Percentiles rank a stretch among this genome's conserved stretches.
Conservation (phyloP, 2,888 invertebrate species). For the Rhagonycha lutea region DNA sequence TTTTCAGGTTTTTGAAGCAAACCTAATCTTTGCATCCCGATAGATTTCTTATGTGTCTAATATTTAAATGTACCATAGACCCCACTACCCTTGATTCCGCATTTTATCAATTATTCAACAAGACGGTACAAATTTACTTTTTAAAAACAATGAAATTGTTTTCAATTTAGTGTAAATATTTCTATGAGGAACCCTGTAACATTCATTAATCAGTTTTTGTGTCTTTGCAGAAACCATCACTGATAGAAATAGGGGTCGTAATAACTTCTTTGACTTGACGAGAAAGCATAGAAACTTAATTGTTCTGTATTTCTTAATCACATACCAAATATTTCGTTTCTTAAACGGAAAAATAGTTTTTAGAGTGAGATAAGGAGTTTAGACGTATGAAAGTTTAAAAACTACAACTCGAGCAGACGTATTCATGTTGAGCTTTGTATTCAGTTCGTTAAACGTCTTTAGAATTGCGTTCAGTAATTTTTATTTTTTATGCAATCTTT, state of each 20-base stretch:
- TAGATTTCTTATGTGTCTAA: too few relatives aligned
- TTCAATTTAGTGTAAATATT: too few relatives aligned
- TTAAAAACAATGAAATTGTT: too few relatives aligned
- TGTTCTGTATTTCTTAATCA: background rate
- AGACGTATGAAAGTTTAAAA: conserved; percentile 7
- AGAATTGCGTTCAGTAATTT: conserved; percentile 24
- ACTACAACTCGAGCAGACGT: conserved; percentile 8
- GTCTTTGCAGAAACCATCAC: background rate
- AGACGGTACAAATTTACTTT: too few relatives aligned
- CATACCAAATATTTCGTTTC: background rate
- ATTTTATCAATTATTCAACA: too few relatives aligned
- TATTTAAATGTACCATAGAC: background rate
- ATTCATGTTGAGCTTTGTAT: conserved; percentile 24
- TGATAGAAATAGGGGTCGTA: background rate
- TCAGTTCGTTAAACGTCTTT: conserved; percentile 30
- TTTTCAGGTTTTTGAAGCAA: too few relatives aligned
- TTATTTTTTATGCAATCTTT: conserved; percentile 24
- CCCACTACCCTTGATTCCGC: background rate
- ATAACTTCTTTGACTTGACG: background rate
- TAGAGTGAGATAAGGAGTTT: conserved; percentile 1
- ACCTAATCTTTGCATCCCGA: too few relatives aligned
- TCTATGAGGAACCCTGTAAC: background rate
- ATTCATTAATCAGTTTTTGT: background rate
- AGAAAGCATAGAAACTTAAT: background rate
- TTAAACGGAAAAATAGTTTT: conserved; percentile 1